Conservation (phyloP, 2,888 invertebrate species). For the Limnephilus auricula region DNA sequence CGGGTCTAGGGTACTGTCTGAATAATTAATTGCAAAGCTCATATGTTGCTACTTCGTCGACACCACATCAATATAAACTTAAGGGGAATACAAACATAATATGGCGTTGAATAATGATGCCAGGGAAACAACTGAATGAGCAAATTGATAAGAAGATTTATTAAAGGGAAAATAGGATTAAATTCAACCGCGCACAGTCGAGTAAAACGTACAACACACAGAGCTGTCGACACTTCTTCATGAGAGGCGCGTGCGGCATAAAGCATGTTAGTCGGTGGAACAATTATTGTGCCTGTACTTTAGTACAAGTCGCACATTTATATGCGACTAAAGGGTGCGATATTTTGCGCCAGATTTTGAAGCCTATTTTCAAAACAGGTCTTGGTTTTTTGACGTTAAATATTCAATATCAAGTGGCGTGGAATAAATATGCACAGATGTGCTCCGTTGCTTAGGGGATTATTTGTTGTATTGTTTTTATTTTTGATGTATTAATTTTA, state of each 20-base stretch:
- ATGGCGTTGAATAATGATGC: slow-evolving; percentile 54
- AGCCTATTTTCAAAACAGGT: too few relatives aligned
- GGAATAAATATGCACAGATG: too few relatives aligned
- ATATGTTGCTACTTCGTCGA: slow-evolving; percentile 56
- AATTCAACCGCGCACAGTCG: slow-evolving; percentile 3
- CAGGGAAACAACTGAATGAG: slow-evolving; percentile 51
- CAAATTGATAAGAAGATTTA: slow-evolving; percentile 48
- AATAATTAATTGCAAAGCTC: slow-evolving; percentile 55
- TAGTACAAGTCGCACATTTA: background rate
- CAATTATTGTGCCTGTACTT: background rate
- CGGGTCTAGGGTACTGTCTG: slow-evolving; percentile 48
- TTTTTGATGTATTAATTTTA: too few relatives aligned
- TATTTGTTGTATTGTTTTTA: too few relatives aligned
- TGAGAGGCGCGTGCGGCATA: background rate
- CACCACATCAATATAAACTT: slow-evolving; percentile 56
- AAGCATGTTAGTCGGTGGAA: slow-evolving; percentile 25
- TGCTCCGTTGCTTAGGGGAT: too few relatives aligned
- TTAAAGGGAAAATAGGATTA: slow-evolving; percentile 34
- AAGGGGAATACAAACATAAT: slow-evolving; percentile 50
- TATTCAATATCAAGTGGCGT: too few relatives aligned
- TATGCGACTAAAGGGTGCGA: background rate
- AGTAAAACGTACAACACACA: background rate
- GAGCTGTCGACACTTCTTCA: slow-evolving; percentile 6
- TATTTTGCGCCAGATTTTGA: background rate
- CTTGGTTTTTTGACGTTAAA: too few relatives aligned